Evolutionary conservation across 2,797 vertebrate genomes (phyloP).

Genomic region (Meda fulgida): DNA sequence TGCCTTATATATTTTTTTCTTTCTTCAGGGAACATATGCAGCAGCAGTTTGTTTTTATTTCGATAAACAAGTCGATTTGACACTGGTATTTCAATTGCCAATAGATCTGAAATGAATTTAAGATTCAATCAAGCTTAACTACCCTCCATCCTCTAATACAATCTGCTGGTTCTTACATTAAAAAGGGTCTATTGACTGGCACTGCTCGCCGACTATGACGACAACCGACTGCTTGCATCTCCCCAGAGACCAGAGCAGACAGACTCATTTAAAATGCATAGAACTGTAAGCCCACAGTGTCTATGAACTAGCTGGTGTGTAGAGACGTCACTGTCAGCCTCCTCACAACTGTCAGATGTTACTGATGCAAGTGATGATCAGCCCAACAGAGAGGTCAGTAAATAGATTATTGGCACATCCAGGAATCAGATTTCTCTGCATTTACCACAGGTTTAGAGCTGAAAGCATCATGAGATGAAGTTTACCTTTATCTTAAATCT

Average conservation of each 20-base stretch:
- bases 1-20: background rate
- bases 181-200: background rate
- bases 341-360: background rate
- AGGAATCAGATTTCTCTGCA: conserved; percentile 30
- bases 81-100: background rate
- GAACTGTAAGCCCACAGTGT: conserved; percentile 10
- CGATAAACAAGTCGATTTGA: background rate
- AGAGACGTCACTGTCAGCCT: background rate
- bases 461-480: conserved; percentile 2
- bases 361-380: background rate
- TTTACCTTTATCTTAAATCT: conserved; percentile 26
- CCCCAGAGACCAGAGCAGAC: conserved; percentile 22
- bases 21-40: background rate
- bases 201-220: background rate
- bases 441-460: conserved; percentile 9
- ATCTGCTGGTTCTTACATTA: background rate
- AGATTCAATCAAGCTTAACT: background rate
- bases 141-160: background rate
- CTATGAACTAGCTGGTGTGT: conserved; percentile 25
- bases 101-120: conserved; percentile 17
- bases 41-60: background rate
- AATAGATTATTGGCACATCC: conserved; percentile 18
- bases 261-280: conserved; percentile 38
- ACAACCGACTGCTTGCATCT: background rate
- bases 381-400: conserved; percentile 16